Percentiles rank a stretch among this genome's conserved stretches.
Evolutionary conservation across 1,140 invertebrate genomes (phyloP).

Genomic region (Conopomorpha cramerella): DNA sequence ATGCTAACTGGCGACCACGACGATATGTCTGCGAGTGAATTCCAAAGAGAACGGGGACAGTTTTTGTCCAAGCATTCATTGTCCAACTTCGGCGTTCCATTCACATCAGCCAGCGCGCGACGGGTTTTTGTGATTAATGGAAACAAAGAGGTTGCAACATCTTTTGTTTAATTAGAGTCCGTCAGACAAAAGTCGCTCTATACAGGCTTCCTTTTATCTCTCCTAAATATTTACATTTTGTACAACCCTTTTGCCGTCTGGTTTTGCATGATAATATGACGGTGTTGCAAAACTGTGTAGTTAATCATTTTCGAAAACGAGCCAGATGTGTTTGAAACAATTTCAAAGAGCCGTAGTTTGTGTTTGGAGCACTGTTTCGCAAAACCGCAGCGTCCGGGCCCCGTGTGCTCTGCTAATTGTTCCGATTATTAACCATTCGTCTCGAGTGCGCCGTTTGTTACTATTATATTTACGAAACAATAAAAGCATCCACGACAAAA

Average conservation of each 20-base stretch:
- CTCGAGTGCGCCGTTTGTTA: too few relatives aligned
- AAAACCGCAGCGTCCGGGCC: conserved; percentile 55
- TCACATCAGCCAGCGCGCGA: conserved; percentile 27
- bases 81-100: conserved; percentile 11
- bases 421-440: conserved; percentile 29
- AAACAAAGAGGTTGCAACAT: conserved; percentile 23
- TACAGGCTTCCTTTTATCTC: conserved; percentile 36
- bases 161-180: conserved; percentile 49
- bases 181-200: conserved; percentile 50
- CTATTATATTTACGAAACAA: too few relatives aligned
- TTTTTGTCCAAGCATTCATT: conserved; percentile 13
- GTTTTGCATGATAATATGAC: too few relatives aligned
- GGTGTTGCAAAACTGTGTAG: too few relatives aligned
- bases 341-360: too few relatives aligned
- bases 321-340: conserved; percentile 45
- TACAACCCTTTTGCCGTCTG: too few relatives aligned
- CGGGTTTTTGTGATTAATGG: conserved; percentile 16
- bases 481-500: too few relatives aligned
- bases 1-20: conserved; percentile 24
- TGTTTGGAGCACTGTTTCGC: conserved; percentile 45
- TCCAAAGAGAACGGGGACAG: conserved; percentile 5
- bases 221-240: too few relatives aligned
- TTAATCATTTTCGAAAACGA: conserved; percentile 60
- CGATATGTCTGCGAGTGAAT: conserved; percentile 22
- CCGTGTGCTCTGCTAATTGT: conserved; percentile 57